Base-by-base conservation (phyloP, 2,113 vertebrate genomes). In the Gambusia holbrooki region DNA sequence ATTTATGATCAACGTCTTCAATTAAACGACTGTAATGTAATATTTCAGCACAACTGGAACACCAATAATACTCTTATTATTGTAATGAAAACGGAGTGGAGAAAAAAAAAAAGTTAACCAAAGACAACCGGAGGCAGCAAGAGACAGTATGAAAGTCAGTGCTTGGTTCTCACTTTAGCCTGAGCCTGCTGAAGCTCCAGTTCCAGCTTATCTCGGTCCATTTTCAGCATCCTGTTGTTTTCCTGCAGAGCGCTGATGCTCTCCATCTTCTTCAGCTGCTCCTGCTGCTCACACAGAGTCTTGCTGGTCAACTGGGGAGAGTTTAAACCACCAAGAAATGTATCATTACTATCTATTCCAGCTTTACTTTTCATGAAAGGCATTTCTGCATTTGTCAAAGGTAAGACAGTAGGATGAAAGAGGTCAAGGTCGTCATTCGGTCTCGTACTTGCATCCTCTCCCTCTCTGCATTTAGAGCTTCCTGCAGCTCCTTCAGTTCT, bases 191-290 rank as follows among this genome's bases (percentile, higher is more conserved):
- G 95, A 0, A 99, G 88, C 73, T 99, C 96, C 79, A 97, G 96
- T 63, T 97, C 96, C 14, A 98, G 90, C 40, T 96, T 95, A 51
- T 98, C 96, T 64, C 95, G 93, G 67, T 98, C 97, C 74, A 96
- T 95, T 81, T 96, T 94, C 33, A 99, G 87, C 92, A 96, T 95
- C 84, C 94, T 96, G 88, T 95, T 98, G 60, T 95, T 96, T 90
- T 98, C 97, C 88, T 97, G 95, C 29, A 99, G 92, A 22, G 96
- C 91, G 0, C 93, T 92, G 93, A 98, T 94, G 4, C 94, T 96
- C 85, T 97, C 96, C 0, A 96, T 96, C 90, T 96, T 98, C 87
- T 98, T 99, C 96, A 99, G 96, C 77, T 97, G 92, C 67, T 97
- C 97, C 77, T 98, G 97, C 69, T 99, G 97, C 71, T 97, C 97